phyloP scores from a whole-genome alignment of 2,888 invertebrate species.

The Caenorhabditis virilis region DNA sequence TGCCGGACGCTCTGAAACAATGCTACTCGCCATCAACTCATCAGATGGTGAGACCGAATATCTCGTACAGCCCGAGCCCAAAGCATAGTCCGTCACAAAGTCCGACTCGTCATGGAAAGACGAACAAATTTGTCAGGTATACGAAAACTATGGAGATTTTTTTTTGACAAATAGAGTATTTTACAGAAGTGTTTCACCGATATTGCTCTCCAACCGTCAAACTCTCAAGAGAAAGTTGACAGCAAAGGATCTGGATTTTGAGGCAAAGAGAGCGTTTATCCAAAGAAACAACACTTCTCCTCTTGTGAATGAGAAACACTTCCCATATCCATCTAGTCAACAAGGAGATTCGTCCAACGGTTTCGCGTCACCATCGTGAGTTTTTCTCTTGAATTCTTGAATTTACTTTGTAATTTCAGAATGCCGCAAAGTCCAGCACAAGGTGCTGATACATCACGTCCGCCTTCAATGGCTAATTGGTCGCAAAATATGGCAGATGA shows the following conservation, averaged over 20 bases:
- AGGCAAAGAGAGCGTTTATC: constrained; percentile 13
- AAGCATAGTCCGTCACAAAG: constrained; percentile 45
- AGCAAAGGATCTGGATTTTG: constrained; percentile 3
- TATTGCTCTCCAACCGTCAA: constrained; percentile 5
- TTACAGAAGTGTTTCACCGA: constrained; percentile 35
- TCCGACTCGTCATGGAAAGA: constrained; percentile 35
- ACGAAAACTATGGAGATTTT: no score
- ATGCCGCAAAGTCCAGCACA: constrained; percentile 33
- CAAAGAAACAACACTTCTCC: constrained; percentile 41
- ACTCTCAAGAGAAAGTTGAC: constrained; percentile 23
- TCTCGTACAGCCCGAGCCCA: constrained; percentile 64
- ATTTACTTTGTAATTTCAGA: constrained; percentile 13
- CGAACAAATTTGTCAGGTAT: constrained; percentile 26
- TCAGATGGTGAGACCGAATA: constrained; percentile 63
- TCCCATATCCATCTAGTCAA: constrained; percentile 37
- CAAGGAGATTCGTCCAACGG: constrained; percentile 6
- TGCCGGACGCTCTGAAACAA: constrained; percentile 49
- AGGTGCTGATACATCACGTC: not conserved
- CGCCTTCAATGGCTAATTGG: not conserved
- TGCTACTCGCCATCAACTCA: constrained; percentile 67
- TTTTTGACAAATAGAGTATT: no score
- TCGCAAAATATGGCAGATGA: not conserved
- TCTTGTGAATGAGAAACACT: constrained; percentile 40
- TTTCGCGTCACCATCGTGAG: constrained; percentile 32
- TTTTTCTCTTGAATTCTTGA: constrained; percentile 3